Percentiles rank a stretch among this genome's conserved stretches.
Evolutionary conservation across 2,797 vertebrate species (phyloP).

Genomic region (Syndactyla subalaris): DNA sequence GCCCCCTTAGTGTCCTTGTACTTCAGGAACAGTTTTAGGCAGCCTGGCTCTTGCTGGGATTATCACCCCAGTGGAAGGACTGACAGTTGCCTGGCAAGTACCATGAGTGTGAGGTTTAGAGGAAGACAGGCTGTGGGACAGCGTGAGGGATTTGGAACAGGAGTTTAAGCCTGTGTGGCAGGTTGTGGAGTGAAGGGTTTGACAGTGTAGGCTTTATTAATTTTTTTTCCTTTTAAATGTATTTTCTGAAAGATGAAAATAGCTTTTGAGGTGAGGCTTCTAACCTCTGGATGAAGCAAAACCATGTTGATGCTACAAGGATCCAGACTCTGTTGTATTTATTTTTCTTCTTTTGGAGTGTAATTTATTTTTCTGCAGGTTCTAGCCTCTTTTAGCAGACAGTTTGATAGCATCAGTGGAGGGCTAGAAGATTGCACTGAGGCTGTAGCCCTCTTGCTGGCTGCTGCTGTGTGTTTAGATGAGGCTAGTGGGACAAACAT

Average conservation of each 20-base stretch:
- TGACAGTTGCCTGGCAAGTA: background rate
- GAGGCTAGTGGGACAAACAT: background rate
- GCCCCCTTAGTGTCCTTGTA: background rate
- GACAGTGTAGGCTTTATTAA: background rate
- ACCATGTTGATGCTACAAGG: background rate
- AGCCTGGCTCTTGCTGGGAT: background rate
- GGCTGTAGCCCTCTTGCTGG: background rate
- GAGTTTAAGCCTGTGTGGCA: background rate
- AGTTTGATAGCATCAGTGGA: background rate
- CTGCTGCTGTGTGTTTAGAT: background rate
- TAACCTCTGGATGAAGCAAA: background rate
- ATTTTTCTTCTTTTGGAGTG: background rate
- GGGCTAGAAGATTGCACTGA: background rate
- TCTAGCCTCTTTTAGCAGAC: background rate
- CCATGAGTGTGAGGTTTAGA: background rate
- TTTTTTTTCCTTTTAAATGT: background rate
- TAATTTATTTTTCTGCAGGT: background rate
- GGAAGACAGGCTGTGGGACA: background rate
- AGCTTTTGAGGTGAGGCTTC: background rate
- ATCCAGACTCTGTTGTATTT: background rate
- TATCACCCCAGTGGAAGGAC: background rate
- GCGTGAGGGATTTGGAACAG: background rate
- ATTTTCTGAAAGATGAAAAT: background rate
- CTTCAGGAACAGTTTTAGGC: background rate
- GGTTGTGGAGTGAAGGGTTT: background rate